These are phyloP conservation scores for Poecilia gillii DNA, from an alignment of 2,797 vertebrate genomes.

Conservation along the genomic window DNA sequence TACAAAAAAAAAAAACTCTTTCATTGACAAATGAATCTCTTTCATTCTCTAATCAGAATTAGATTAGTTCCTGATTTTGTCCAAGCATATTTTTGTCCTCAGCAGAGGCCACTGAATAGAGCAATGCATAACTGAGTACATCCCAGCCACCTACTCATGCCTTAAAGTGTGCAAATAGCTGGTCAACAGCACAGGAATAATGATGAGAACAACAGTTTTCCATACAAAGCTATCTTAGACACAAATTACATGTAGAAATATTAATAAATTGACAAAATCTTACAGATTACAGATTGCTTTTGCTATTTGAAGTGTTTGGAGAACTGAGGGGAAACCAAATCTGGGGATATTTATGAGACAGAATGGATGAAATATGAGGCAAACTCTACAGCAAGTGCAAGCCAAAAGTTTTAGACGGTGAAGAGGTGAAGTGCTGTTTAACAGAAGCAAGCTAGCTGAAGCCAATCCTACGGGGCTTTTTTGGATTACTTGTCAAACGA, in stretches of 20 bases:
- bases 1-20: background rate
- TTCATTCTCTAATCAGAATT: background rate
- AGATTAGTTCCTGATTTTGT: background rate
- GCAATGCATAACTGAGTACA: slow-evolving; percentile 26
- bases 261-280: background rate
- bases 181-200: slow-evolving; percentile 7
- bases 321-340: background rate
- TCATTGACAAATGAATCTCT: background rate
- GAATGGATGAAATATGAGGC: background rate
- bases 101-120: slow-evolving; percentile 6
- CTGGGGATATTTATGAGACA: background rate
- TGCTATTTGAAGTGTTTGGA: background rate
- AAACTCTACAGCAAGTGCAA: background rate
- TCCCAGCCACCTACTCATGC: slow-evolving; percentile 9
- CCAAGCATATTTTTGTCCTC: background rate
- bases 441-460: background rate
- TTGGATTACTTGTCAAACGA: background rate
- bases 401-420: background rate
- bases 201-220: background rate
- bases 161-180: slow-evolving; percentile 30
- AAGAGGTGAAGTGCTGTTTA: background rate
- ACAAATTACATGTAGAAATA: background rate
- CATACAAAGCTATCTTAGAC: background rate
- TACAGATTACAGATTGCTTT: background rate
- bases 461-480: background rate